Evolutionary conservation across 2,797 vertebrate genomes (phyloP), one percentile per base, ranked within the genome.

Genomic region (Enoplosus armatus): DNA sequence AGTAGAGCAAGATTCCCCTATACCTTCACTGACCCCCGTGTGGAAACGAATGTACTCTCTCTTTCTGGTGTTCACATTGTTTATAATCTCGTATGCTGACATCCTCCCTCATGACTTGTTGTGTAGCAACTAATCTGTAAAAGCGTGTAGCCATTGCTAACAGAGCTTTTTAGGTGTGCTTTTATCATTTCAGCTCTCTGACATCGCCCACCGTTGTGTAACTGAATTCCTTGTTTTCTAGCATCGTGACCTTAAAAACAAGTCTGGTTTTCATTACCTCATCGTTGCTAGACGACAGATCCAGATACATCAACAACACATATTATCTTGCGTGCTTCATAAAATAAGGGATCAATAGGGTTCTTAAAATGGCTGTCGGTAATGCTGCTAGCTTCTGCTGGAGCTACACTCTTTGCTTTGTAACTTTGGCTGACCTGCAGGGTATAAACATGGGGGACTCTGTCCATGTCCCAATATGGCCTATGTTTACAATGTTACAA

Each of bases 241-340:
- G 63, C 59, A 29, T 50, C 68, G 27, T 68, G 51, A 82, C 75
- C 33, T 54, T 80, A 56, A 81, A 81, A 77, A 48, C 73, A 75
- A 43, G 71, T 70, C 82, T 87, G 82, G 45, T 70, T 86, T 79
- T 79, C 31, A 83, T 87, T 81, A 84, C 53, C 62, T 69, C 59
- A 39, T 53, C 0, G 68, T 80, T 86, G 85, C 86, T 63, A 70
- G 67, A 76, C 63, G 69, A 73, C 83, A 59, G 74, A 55, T 53
- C 65, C 51, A 45, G 63, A 86, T 72, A 69, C 61, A 76, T 61
- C 56, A 75, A 81, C 80, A 83, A 20, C 65, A 72, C 56, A 10
- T 37, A 41, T 68, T 58, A 29, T 80, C 50, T 26, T 26, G 15
- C 48, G 35, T 61, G 66, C 1, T 50, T 80, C 33, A 50, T 75